Base-by-base conservation (phyloP, 2,888 invertebrate species). In the Parnassius apollo region DNA sequence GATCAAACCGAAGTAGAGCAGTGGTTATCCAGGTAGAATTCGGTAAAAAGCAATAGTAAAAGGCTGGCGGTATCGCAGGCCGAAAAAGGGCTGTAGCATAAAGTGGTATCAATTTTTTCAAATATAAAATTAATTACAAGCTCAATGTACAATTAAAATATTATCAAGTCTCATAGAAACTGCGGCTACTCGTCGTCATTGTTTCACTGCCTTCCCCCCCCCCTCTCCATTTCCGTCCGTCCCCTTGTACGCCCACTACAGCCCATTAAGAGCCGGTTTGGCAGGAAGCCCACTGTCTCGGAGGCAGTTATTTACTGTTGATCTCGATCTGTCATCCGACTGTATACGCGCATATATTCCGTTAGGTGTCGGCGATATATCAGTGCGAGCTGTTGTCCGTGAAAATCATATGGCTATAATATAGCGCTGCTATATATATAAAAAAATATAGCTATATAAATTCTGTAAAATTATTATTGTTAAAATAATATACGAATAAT, bases 211-310 rank as follows among this genome's bases (percentile, higher is more conserved):
- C 53, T 51, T 53, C 56, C 59, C 44, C 49, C 45, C 59, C 59
- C 54, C 48, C 66, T 56, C 65, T 54, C 61, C 65, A 66, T 66
- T 65, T 61, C 62, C 61, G 62, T 66, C 70, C 68, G 68, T 67
- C 67, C 35, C 59, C 49, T 52, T 46, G 62, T 61, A 42, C 44
- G 18, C 59, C 62, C 62, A 45, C 55, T 48, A 50, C 61, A 62
- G 53, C 56, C 76, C 78, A 85, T 85, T 84, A 86, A 81, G 82
- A 80, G 83, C 80, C 85, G 82, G 84, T 79, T 82, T 78, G 78
- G 77, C 85, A 86, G 89, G 88, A 89, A 88, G 76, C 81, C 80
- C 86, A 82, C 80, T 79, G 86, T 86, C 87, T 85, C 85, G 71
- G 74, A 69, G 71, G 68, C 78, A 73, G 87, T 88, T 89, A 89